phyloP scores from a whole-genome alignment of 1,140 invertebrate genomes.

The Saccostrea cuccullata region DNA sequence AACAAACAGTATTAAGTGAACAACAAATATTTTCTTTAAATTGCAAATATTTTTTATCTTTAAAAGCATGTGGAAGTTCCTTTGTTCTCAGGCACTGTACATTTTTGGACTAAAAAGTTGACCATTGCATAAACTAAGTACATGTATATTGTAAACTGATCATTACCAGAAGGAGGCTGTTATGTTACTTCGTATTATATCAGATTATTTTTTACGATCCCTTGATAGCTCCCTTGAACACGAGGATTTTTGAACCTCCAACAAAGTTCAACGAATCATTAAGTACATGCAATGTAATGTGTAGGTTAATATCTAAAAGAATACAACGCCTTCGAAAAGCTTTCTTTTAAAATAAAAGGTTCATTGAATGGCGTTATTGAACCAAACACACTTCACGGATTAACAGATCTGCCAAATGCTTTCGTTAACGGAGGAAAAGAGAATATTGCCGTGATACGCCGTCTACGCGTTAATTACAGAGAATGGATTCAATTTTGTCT shows the following conservation, averaged over 20 bases:
- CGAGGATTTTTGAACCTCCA: background rate
- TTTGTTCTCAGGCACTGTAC: too few relatives aligned
- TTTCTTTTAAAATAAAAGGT: background rate
- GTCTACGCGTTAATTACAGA: background rate
- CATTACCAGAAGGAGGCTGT: background rate
- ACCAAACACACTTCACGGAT: background rate
- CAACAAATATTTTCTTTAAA: conserved; percentile 1
- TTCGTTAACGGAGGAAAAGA: background rate
- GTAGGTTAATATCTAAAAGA: background rate
- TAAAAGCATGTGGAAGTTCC: too few relatives aligned
- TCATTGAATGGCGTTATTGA: conserved; percentile 1
- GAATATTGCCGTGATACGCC: background rate
- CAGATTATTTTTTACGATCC: background rate
- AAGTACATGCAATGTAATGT: background rate
- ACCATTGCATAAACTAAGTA: too few relatives aligned
- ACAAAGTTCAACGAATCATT: background rate
- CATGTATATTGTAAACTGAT: too few relatives aligned
- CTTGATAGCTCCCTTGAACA: background rate
- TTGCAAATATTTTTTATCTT: background rate
- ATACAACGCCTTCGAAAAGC: background rate
- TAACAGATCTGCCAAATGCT: background rate
- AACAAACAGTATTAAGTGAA: too few relatives aligned
- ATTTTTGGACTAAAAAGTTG: too few relatives aligned
- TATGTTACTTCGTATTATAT: background rate
- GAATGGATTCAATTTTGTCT: background rate